A percentile compares a stretch with the other conserved stretches of the same genome.
Conservation (phyloP, 2,113 vertebrate species). For the Bos taurus region DNA sequence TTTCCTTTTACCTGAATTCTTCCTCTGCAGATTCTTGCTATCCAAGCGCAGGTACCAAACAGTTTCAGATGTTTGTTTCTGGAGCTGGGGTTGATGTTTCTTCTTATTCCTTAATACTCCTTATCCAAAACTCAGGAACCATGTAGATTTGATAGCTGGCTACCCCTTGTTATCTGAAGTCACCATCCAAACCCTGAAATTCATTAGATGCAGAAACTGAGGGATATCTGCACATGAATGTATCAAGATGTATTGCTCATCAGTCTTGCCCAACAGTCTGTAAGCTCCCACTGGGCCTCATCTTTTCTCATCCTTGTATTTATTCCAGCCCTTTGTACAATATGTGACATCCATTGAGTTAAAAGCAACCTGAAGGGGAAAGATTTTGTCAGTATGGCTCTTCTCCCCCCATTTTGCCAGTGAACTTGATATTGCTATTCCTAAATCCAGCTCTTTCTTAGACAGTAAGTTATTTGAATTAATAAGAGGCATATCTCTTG, state of each 20-base stretch:
- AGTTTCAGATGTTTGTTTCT: not conserved
- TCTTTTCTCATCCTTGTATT: not conserved
- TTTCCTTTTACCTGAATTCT: not conserved
- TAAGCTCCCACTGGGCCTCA: not conserved
- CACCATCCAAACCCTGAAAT: not conserved
- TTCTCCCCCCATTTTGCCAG: not conserved
- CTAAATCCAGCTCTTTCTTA: not conserved
- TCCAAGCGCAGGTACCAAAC: not conserved
- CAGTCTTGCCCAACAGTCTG: not conserved
- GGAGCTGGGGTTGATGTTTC: not conserved
- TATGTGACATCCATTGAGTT: not conserved
- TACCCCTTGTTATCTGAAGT: not conserved
- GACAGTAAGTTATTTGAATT: not conserved
- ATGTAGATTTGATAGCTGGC: not conserved
- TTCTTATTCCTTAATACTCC: not conserved
- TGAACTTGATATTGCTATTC: not conserved
- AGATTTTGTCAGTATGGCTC: not conserved
- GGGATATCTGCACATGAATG: rapidly evolving
- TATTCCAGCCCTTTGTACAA: not conserved
- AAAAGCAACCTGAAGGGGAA: not conserved
- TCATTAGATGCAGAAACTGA: rapidly evolving
- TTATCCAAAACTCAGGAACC: not conserved
- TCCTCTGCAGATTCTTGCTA: not conserved
- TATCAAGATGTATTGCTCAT: not conserved
- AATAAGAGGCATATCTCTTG: not conserved